Evolutionary conservation across 2,113 vertebrate species (phyloP), one percentile per base, ranked within the genome.

Genomic region (Percina caprodes): DNA sequence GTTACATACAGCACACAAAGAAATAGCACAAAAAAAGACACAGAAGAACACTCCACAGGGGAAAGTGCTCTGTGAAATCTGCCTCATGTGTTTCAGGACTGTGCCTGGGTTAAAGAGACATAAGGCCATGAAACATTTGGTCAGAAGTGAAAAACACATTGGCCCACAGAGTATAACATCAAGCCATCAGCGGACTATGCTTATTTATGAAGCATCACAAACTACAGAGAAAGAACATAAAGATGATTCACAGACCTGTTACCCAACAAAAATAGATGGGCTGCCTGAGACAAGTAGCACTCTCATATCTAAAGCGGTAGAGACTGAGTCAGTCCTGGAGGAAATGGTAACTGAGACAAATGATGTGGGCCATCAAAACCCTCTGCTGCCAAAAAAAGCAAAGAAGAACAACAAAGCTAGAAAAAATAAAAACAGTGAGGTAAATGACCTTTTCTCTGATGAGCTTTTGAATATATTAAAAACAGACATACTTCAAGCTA

Each of bases 91-190:
- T 85, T 99, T 99, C 86, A 94, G 96, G 42, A 98, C 97, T 39
- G 86, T 96, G 83, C 96, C 96, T 0, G 98, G 98, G 63, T 94
- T 99, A 88, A 98, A 96, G 84, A 96, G 97, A 88, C 98, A 99
- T 89, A 97, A 96, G 91, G 97, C 97, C 78, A 96, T 97, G 93
- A 99, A 98, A 74, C 98, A 99, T 76, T 93, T 92, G 74, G 88
- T 92, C n/a, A 95, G 82, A 84, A 84, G 83, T 0, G 46, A 94
- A 4, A 85, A 92, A 11, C 5, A 82, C 18, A 65, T 71, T 51
- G 72, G 74, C 69, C 68, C 42, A 11, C 91, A 93, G 78, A 94
- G 82, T 60, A 69, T 77, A 87, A 42, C 85, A 48, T 80, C 84
- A 56, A 91, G 66, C 86, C 86, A 82, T 84, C 91, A 91, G 69